A percentile compares a stretch with the other conserved stretches of the same genome.
Evolutionary conservation across 2,888 invertebrate genomes (phyloP).

Genomic region (Drosophila heteroneura): DNA sequence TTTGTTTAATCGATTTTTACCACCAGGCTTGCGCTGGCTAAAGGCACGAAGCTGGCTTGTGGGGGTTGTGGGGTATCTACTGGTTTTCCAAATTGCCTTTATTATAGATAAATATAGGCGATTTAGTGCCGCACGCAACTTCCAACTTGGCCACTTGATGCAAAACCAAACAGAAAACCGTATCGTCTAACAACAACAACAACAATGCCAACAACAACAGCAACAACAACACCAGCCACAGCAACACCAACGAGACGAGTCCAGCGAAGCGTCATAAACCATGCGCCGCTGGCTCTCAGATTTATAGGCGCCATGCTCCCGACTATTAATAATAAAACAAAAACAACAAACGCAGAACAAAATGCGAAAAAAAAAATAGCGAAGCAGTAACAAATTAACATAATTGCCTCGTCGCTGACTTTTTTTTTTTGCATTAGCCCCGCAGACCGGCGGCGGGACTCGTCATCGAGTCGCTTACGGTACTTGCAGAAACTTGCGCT

Average conservation of each 20-base stretch:
- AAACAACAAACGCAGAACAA: slow-evolving; percentile 16
- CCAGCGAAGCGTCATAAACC: slow-evolving; percentile 72
- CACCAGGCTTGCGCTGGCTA: slow-evolving; percentile 23
- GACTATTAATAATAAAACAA: slow-evolving; percentile 64
- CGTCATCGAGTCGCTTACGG: slow-evolving; percentile 42
- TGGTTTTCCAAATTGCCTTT: slow-evolving; percentile 71
- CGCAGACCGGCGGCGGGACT: slow-evolving; percentile 4
- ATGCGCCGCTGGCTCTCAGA: slow-evolving; percentile 69
- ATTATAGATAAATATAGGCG: slow-evolving; percentile 77
- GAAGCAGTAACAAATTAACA: slow-evolving; percentile 69
- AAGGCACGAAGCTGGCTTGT: slow-evolving; percentile 8
- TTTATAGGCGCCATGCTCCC: slow-evolving; percentile 62
- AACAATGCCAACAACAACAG: not conserved
- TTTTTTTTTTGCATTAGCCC: slow-evolving; percentile 18
- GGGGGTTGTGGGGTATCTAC: slow-evolving; percentile 6
- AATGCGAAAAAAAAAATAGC: slow-evolving; percentile 28
- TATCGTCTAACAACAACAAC: slow-evolving; percentile 3
- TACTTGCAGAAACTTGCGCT: slow-evolving; percentile 39
- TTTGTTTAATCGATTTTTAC: slow-evolving; percentile 82
- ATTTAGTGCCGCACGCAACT: slow-evolving; percentile 74
- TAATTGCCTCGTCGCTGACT: slow-evolving; percentile 58
- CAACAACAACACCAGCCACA: slow-evolving; percentile 3
- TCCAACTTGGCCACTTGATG: slow-evolving; percentile 38
- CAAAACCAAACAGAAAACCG: slow-evolving; percentile 14
- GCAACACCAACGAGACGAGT: not conserved